Base-by-base conservation (phyloP, 2,888 invertebrate species). In the Tortrix viridana region DNA sequence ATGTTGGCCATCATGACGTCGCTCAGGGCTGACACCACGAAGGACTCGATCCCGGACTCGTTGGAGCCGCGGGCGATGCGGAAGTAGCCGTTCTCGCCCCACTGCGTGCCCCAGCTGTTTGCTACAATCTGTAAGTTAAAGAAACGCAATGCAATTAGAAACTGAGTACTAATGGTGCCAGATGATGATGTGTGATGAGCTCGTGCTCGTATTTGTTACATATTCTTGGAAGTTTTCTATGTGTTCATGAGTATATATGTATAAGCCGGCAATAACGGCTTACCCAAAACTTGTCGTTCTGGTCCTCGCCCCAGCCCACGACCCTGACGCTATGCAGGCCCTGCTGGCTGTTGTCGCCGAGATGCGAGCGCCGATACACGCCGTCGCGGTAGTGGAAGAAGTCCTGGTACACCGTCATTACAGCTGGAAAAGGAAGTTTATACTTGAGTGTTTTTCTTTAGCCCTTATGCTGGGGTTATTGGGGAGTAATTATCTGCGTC, bases 31-130 rank as follows among this genome's bases (percentile, higher is more conserved):
- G 95, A 97, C 52, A 98, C 91, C 4, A 98, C 96, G 84, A 96
- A 98, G 1, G 95, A 95, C 81, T 99, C 98, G 77, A 99, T 98
- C 70, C 95, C 96, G 76, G 97, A 96, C 80, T 98, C 98, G 88
- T 98, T 96, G 58, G 80, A 85, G 46, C 98, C 98, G 62, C 96
- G 95, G 5, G 93, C 85, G 74, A 99, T 98, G 65, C 95, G 94
- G 94, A 99, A 98, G 80, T 95, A 96, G 0, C 99, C 99, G 67
- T 95, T 92, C 81, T 98, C 98, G 9, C 98, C 99, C 98, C 98
- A 99, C 71, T 94, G 91, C 0, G 85, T 77, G 7, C 99, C 98
- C 99, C 99, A 99, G 37, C 98, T 98, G 89, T 99, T 99, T 50
- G 97, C 97, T 46, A 96, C 97, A 78, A 97, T 93, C 98, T 98